phyloP scores from a whole-genome alignment of 2,113 vertebrate species.

The sheep (Ovis aries) region DNA sequence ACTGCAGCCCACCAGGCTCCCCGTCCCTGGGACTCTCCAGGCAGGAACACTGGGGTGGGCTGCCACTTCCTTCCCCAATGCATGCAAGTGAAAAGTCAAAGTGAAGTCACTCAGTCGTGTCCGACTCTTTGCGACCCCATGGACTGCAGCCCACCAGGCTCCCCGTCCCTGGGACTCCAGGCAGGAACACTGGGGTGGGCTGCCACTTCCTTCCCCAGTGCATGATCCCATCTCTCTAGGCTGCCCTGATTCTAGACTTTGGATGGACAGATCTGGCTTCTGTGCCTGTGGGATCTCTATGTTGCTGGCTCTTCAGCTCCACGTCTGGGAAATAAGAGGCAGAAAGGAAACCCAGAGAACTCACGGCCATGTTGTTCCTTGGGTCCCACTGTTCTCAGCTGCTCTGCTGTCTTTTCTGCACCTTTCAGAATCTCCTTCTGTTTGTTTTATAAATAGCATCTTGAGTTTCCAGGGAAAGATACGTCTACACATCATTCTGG shows the following conservation, averaged over 20 bases:
- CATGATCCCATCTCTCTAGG: fast-evolving
- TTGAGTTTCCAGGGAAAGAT: neutral
- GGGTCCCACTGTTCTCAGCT: neutral
- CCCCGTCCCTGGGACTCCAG: too few species aligned
- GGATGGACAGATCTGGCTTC: neutral
- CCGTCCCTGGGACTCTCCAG: too few species aligned
- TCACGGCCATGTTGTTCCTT: fast-evolving
- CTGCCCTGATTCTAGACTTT: neutral
- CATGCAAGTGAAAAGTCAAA: too few species aligned
- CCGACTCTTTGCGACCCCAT: fast-evolving
- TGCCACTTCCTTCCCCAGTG: too few species aligned
- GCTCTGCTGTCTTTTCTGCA: neutral
- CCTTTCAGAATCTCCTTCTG: neutral
- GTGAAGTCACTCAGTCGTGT: fast-evolving
- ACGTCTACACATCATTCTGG: neutral
- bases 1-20: too few species aligned
- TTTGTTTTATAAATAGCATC: neutral
- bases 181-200: too few species aligned
- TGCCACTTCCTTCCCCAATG: too few species aligned
- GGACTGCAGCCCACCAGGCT: too few species aligned
- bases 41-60: too few species aligned
- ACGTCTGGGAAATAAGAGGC: too few species aligned
- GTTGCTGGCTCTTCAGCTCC: neutral
- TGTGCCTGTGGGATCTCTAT: neutral
- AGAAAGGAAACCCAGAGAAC: neutral